phyloP scores from a whole-genome alignment of 2,888 invertebrate genomes.

The Megalurothrips usitatus region DNA sequence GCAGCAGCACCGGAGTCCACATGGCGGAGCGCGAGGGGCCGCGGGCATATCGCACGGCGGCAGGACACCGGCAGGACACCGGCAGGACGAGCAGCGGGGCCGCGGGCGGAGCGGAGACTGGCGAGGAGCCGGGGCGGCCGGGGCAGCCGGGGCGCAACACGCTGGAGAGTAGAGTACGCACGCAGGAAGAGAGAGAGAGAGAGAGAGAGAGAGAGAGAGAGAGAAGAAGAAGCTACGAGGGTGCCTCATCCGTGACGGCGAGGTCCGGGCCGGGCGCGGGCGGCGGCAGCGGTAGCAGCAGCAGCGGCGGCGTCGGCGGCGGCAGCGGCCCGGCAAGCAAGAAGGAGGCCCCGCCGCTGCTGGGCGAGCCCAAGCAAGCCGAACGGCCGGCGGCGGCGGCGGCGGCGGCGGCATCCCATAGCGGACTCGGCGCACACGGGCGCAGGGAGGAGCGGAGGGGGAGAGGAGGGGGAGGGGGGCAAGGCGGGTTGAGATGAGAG shows the following conservation, averaged over 20 bases:
- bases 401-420: not conserved
- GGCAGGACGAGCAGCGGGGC: not conserved
- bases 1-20: not conserved
- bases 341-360: slow-evolving; percentile 19
- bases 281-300: slow-evolving; percentile 29
- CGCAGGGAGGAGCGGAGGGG: not conserved
- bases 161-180: no score
- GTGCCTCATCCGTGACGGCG: slow-evolving; percentile 13
- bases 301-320: slow-evolving; percentile 33
- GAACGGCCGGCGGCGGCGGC: not conserved
- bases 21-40: not conserved
- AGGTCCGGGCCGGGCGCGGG: slow-evolving; percentile 31
- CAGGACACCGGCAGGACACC: not conserved
- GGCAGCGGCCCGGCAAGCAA: slow-evolving; percentile 31
- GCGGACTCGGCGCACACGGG: not conserved
- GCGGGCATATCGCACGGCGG: not conserved
- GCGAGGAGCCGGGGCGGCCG: not conserved
- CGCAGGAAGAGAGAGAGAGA: no score
- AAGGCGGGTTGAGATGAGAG: no score
- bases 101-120: not conserved
- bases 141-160: not conserved
- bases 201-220: no score
- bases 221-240: not conserved
- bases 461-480: not conserved
- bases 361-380: not conserved